Base-by-base conservation (phyloP, 2,797 vertebrate species). In the Acanthopagrus latus region DNA sequence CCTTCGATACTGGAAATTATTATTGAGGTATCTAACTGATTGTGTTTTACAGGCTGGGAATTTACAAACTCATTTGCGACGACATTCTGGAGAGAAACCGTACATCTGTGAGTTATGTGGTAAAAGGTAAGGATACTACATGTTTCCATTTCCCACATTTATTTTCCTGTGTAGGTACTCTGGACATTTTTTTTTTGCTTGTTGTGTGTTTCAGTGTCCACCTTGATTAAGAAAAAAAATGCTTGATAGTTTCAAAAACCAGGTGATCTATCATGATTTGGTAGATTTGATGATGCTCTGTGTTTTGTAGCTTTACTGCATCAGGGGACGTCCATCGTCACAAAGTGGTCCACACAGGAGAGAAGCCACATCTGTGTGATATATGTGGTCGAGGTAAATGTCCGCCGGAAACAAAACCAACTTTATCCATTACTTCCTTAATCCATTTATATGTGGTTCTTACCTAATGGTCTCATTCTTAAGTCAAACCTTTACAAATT, bases 81-180 rank as follows among this genome's bases (percentile, higher is more conserved):
- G 98, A 50, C 98, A 99, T 86, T 98, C 98, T 59, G 98, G 98
- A 86, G 98, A 99, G 76, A 99, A 99, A 77, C 98, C 98, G 0
- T 99, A 98, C 88, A 99, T 99, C 85, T 99, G 98, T 92, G 98
- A 99, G 84, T 94, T 99, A 84, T 99, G 98, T 81, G 98, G 98
- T 41, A 99, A 99, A 95, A 97, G 98, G 98, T 99, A 86, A 91
- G 69, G 7, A 59, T 5, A n/a, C n/a, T 14, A 3, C 20, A 25
- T 48, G 7, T 25, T 7, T 51, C 1, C 13, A 12, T 41, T 38
- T 62, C 44, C 5, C 18, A 29, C 0, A 46, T 55, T 48, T 18
- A 12, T 17, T 8, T 64, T 57, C 8, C 43, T 50, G 3, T 56
- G 6, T 9, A n/a, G 1, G 9, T 62, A n/a, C 43, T 43, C 55